Base-by-base conservation (phyloP, 2,113 vertebrate species). In the Grantiella picta region DNA sequence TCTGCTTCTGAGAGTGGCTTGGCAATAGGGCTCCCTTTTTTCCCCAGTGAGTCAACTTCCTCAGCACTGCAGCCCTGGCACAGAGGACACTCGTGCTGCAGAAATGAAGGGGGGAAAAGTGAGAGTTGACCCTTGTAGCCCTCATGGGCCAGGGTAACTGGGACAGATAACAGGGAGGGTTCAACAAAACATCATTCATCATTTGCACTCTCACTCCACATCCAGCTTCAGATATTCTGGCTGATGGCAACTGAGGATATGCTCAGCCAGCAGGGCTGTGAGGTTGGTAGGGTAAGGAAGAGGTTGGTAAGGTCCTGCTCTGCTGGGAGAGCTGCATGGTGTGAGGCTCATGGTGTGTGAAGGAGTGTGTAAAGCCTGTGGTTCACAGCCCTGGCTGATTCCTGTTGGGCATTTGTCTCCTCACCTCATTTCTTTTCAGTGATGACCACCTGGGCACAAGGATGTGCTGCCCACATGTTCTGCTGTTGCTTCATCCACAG, bases 301-400 rank as follows among this genome's bases (percentile, higher is more conserved):
- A 31, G 49, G 50, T 35, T 80, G 40, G 5, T 33, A 14, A 77
- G 63, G 36, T 28, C 7, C 28, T 59, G 68, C 53, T 85, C 28
- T 1, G 2, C 61, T 57, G 0, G 0, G 5, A 40, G 60, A 61
- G 28, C 54, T 0, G 0, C 23, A 8, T 31, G 2, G 1, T 19
- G 27, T 56, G 47, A 40, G 65, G 78, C 40, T 82, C 2, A 0
- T 2, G 7, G 12, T 45, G 36, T 33, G 18, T 10, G 15, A 42
- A 57, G 31, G 15, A 12, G 29, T 31, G 14, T 60, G 45, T 2
- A 2, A 59, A 44, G 27, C 23, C 40, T 71, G 56, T 60, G 40
- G 8, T 27, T 78, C 56, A 31, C 33, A 0, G 20, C 18, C 28
- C 29, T 47, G 71, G 5, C 7, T 69, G 59, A 18, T 64, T 47